Conservation (phyloP, 2,797 vertebrate species). For the Lophotriccus pileatus region DNA sequence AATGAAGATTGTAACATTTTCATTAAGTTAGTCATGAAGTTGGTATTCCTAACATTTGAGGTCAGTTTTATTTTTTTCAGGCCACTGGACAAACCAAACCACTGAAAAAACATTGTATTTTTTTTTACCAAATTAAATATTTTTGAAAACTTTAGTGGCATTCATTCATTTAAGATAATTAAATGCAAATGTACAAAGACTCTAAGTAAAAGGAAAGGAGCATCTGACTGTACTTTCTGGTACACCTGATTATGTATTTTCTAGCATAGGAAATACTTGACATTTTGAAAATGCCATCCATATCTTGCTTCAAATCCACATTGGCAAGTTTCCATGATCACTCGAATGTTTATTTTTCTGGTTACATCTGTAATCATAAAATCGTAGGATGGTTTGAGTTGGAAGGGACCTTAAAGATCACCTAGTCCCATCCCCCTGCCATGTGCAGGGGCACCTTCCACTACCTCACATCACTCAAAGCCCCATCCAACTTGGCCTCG, state of each 20-base stretch:
- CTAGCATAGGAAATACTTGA: background rate
- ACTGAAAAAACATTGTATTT: background rate
- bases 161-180: background rate
- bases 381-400: background rate
- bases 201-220: background rate
- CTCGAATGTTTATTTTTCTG: background rate
- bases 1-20: background rate
- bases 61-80: background rate
- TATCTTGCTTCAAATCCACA: background rate
- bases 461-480: background rate
- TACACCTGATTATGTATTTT: background rate
- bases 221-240: background rate
- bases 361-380: background rate
- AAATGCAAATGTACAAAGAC: background rate
- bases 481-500: background rate
- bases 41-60: background rate
- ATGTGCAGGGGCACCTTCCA: no score
- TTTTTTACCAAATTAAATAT: background rate
- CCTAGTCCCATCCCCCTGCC: rapidly evolving
- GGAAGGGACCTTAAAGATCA: background rate
- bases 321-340: background rate
- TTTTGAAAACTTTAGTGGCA: background rate
- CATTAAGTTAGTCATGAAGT: background rate
- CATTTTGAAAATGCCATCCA: background rate
- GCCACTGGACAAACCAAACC: background rate